Percentiles rank a stretch among this genome's conserved stretches.
These are phyloP conservation scores for Cryptus viduatorius DNA, from an alignment of 2,888 invertebrate species.

Conservation along the genomic window DNA sequence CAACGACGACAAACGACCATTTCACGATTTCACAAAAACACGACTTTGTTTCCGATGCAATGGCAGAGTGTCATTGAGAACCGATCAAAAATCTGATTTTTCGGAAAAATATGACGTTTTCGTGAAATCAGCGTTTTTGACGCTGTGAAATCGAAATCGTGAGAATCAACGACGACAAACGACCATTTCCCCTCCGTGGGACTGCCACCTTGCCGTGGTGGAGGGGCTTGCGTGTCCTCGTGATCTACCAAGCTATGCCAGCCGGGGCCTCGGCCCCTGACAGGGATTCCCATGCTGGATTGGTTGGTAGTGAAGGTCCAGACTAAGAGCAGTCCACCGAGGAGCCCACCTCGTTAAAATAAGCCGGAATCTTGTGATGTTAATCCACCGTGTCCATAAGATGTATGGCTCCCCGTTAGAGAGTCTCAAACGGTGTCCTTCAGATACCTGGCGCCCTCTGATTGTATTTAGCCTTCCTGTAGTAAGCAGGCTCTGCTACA, in stretches of 20 bases:
- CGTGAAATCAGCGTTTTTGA: too few species aligned
- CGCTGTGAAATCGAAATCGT: too few species aligned
- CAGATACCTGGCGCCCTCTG: conserved; percentile 14
- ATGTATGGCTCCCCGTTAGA: conserved; percentile 4
- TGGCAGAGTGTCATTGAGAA: too few species aligned
- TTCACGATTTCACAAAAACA: too few species aligned
- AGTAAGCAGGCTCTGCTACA: conserved; percentile 7
- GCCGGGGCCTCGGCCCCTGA: conserved; percentile 34
- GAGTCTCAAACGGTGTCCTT: conserved; percentile 11
- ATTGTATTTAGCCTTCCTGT: conserved; percentile 7
- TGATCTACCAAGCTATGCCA: conserved; percentile 50
- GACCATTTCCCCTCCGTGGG: conserved; percentile 16
- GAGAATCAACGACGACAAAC: too few species aligned
- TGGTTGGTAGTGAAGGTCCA: conserved; percentile 1
- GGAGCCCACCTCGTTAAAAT: neutral
- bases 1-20: too few species aligned
- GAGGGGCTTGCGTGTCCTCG: conserved; percentile 43
- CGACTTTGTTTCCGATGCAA: too few species aligned
- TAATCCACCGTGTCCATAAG: conserved; percentile 4
- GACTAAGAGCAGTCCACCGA: neutral
- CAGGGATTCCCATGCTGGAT: conserved; percentile 13
- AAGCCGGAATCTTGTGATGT: conserved; percentile 6
- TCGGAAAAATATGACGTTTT: too few species aligned
- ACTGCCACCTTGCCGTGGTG: conserved; percentile 59
- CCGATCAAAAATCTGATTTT: too few species aligned